Conservation (phyloP, 1,140 invertebrate species). For the Papilio helenus region DNA sequence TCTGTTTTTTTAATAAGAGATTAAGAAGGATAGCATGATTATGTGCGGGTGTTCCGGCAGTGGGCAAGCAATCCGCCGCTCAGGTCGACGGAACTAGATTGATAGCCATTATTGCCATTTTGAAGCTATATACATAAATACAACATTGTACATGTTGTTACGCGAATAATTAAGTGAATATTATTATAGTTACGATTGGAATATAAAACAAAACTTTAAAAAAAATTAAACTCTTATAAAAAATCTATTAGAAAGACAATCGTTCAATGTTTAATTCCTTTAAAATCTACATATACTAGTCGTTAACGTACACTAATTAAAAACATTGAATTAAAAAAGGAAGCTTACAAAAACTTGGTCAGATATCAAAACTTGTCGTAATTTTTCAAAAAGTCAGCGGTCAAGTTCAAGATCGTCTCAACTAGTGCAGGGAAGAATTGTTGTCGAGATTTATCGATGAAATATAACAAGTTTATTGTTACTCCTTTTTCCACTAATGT, state of each 20-base stretch:
- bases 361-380: slow-evolving; percentile 44
- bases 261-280: neutral
- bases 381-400: slow-evolving; percentile 47
- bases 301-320: slow-evolving; percentile 20
- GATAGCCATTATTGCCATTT: neutral
- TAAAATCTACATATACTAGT: neutral
- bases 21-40: neutral
- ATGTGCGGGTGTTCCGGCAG: neutral
- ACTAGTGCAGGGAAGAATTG: slow-evolving; percentile 41
- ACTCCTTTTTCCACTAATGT: neutral
- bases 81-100: neutral
- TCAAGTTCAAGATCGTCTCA: slow-evolving; percentile 48
- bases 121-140: neutral
- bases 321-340: slow-evolving; percentile 22
- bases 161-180: neutral
- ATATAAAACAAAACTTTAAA: neutral
- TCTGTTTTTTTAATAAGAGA: neutral
- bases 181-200: neutral
- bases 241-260: neutral
- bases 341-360: slow-evolving; percentile 14
- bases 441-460: neutral
- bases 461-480: neutral
- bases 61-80: neutral
- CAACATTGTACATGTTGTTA: neutral
- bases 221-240: neutral